Evolutionary conservation across 2,113 vertebrate species (phyloP).

Genomic region (Callocephalon fimbriatum): DNA sequence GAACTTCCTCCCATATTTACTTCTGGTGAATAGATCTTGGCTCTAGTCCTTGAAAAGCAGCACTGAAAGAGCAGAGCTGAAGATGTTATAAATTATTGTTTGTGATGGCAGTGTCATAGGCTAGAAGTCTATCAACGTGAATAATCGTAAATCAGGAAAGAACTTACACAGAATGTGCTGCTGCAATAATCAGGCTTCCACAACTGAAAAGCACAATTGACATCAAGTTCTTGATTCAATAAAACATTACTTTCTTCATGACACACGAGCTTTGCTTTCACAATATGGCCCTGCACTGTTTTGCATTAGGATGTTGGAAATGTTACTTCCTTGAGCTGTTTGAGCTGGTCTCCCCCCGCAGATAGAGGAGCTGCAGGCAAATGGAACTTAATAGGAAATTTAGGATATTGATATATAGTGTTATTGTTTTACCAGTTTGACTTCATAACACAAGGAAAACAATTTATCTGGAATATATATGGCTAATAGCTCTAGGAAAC

Average conservation of each 20-base stretch:
- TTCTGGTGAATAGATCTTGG: slow-evolving; percentile 42
- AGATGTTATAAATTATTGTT: neutral
- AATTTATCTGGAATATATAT: neutral
- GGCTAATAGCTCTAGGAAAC: neutral
- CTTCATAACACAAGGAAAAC: neutral
- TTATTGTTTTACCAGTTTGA: slow-evolving; percentile 7
- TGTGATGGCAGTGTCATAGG: neutral
- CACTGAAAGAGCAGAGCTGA: slow-evolving; percentile 7
- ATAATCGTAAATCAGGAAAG: neutral
- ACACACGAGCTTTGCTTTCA: neutral
- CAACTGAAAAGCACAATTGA: neutral
- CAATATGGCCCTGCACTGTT: neutral
- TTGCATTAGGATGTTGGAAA: neutral
- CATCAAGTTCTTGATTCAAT: slow-evolving; percentile 14
- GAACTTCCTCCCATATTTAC: slow-evolving; percentile 7
- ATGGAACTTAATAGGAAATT: neutral
- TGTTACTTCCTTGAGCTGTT: neutral
- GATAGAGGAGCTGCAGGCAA: neutral
- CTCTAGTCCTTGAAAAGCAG: slow-evolving; percentile 18
- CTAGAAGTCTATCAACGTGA: slow-evolving; percentile 12
- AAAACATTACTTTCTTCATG: neutral
- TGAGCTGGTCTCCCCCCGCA: accelerated
- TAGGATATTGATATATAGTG: neutral
- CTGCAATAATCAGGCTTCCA: neutral
- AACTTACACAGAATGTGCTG: neutral